Conservation (phyloP, 2,113 vertebrate species). For the Rattus rattus region DNA sequence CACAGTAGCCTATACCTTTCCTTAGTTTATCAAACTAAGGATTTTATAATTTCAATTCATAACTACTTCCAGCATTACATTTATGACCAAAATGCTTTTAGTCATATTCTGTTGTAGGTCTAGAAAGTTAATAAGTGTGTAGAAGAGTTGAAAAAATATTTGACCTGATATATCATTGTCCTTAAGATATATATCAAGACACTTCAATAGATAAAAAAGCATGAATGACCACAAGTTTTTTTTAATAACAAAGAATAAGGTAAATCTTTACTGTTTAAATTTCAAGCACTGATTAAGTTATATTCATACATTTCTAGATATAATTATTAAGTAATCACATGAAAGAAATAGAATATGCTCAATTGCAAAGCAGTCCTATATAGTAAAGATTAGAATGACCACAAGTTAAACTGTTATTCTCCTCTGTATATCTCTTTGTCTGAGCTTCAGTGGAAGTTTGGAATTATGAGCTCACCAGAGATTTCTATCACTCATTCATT, state of each 20-base stretch:
- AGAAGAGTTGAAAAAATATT: background rate
- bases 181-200: slow-evolving; percentile 20
- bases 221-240: background rate
- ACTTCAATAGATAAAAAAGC: background rate
- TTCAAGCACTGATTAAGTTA: background rate
- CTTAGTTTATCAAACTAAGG: background rate
- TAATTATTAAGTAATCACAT: background rate
- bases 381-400: background rate
- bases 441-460: slow-evolving; percentile 4
- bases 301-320: background rate
- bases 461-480: background rate
- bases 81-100: slow-evolving; percentile 19
- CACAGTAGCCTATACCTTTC: background rate
- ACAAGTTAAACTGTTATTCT: slow-evolving; percentile 11
- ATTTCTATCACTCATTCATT: slow-evolving; percentile 21
- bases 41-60: slow-evolving; percentile 26
- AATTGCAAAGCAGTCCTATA: background rate
- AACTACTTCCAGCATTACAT: background rate
- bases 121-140: slow-evolving; percentile 17
- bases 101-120: background rate
- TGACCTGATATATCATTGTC: background rate
- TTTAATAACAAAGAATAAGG: background rate
- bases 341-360: background rate
- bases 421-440: background rate
- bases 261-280: background rate